Evolutionary conservation across 2,797 vertebrate genomes (phyloP).

Genomic region (Sarcophilus harrisii): DNA sequence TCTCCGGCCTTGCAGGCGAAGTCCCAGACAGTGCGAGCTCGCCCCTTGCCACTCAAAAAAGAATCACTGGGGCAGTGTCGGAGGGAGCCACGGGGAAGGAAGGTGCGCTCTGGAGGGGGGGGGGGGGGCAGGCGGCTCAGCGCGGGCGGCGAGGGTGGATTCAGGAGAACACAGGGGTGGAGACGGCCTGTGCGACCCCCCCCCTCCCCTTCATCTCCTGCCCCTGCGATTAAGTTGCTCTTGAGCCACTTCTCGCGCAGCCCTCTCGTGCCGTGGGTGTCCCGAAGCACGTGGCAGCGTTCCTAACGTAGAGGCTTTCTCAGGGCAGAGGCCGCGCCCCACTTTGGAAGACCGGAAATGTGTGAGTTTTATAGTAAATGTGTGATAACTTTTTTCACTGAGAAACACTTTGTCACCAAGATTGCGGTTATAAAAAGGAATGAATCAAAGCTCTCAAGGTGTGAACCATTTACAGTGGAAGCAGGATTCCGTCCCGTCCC

Average conservation of each 20-base stretch:
- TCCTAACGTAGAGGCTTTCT: background rate
- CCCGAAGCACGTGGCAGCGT: background rate
- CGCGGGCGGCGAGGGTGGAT: too few species aligned
- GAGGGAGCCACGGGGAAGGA: background rate
- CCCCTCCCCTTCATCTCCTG: background rate
- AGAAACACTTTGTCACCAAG: constrained; percentile 18
- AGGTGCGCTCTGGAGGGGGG: too few species aligned
- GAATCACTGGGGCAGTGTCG: background rate
- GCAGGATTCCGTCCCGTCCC: background rate
- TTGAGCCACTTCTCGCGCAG: background rate
- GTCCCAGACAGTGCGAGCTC: constrained; percentile 39
- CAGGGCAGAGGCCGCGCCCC: background rate
- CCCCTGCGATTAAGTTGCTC: background rate
- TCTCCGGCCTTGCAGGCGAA: constrained; percentile 6
- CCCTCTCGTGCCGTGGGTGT: background rate
- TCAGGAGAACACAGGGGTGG: too few species aligned
- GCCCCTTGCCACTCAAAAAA: constrained; percentile 35
- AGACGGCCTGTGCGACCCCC: too few species aligned
- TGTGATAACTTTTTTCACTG: constrained; percentile 28
- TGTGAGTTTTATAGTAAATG: constrained; percentile 6
- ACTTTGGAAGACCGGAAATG: background rate
- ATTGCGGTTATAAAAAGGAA: background rate
- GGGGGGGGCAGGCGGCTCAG: too few species aligned
- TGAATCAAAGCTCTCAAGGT: background rate
- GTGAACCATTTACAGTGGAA: background rate